Percentiles rank a stretch among this genome's conserved stretches.
Evolutionary conservation across 2,888 invertebrate species (phyloP).

Genomic region (Euzophera pinguis): DNA sequence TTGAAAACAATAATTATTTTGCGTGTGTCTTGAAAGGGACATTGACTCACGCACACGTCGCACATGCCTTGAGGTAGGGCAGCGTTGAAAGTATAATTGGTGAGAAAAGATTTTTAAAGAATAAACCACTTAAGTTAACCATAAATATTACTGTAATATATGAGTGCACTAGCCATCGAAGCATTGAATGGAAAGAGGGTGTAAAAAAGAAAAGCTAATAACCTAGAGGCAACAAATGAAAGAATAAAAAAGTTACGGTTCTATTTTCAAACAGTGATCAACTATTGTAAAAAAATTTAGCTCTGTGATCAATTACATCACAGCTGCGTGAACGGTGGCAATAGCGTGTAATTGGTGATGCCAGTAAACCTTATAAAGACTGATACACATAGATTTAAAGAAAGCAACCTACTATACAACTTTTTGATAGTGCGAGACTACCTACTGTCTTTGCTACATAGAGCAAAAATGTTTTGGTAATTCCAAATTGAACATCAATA

Average conservation of each 20-base stretch:
- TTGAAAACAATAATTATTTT: not conserved
- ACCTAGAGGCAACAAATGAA: not conserved
- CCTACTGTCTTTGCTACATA: no score
- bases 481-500: no score
- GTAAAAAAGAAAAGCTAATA: not conserved
- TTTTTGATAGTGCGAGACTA: not conserved
- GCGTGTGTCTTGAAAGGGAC: not conserved
- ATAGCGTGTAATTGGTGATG: constrained; percentile 6
- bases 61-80: not conserved
- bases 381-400: not conserved
- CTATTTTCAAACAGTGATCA: no score
- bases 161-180: not conserved
- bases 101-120: no score
- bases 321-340: constrained; percentile 4
- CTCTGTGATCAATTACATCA: constrained; percentile 8
- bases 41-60: not conserved
- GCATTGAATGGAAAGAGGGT: not conserved
- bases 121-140: no score
- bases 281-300: not conserved
- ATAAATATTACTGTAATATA: no score
- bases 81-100: not conserved
- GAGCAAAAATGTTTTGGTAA: no score
- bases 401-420: not conserved
- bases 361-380: not conserved
- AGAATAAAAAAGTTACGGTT: not conserved